phyloP scores from a whole-genome alignment of 2,113 vertebrate species.

The Oreochromis tanganicae region DNA sequence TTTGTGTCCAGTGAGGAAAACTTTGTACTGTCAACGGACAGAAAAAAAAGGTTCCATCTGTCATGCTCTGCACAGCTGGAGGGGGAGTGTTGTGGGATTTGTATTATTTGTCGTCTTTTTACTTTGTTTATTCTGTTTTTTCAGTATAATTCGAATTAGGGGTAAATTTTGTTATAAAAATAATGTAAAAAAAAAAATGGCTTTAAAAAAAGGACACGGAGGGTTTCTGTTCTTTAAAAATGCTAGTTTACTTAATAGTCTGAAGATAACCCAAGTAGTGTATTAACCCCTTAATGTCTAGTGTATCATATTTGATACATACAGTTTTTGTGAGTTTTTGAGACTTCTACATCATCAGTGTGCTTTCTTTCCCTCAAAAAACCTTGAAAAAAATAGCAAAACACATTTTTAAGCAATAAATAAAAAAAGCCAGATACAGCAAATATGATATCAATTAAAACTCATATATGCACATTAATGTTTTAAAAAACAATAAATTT shows the following conservation, averaged over 20 bases:
- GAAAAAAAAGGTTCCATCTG: background rate
- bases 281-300: background rate
- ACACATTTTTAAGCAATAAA: background rate
- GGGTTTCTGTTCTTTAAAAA: background rate
- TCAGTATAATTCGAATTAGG: background rate
- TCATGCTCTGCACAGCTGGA: background rate
- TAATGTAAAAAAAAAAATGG: background rate
- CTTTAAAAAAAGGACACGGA: background rate
- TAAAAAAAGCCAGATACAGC: background rate
- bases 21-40: background rate
- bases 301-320: background rate
- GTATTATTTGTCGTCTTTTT: background rate
- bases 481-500: background rate
- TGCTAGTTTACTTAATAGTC: background rate
- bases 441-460: background rate
- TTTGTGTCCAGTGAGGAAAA: background rate
- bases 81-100: background rate
- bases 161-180: conserved; percentile 11
- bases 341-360: background rate
- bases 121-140: background rate
- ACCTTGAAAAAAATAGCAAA: background rate
- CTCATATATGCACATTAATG: background rate
- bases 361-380: background rate
- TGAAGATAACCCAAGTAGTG: background rate
- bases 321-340: background rate